Percentiles rank a stretch among this genome's conserved stretches.
Evolutionary conservation across 2,113 vertebrate genomes (phyloP).

Genomic region (Serilophus lunatus): DNA sequence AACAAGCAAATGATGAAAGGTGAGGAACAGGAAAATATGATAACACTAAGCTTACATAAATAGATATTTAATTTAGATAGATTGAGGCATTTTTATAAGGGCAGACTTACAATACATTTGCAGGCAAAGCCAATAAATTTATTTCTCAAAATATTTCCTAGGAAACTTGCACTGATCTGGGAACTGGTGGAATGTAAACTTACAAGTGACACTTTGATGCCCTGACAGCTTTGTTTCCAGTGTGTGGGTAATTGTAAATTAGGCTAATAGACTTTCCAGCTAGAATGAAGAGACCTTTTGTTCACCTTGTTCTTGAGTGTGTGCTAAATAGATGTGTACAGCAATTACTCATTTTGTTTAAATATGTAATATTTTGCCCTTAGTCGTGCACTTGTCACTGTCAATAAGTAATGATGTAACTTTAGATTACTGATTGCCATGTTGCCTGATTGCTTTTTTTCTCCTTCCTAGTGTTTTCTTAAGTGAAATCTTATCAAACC

Average conservation of each 20-base stretch:
- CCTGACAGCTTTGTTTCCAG: slow-evolving; percentile 24
- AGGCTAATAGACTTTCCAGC: slow-evolving; percentile 17
- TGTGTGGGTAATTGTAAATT: slow-evolving; percentile 49
- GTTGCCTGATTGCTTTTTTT: neutral
- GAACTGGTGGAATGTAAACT: slow-evolving; percentile 8
- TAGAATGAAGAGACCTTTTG: neutral
- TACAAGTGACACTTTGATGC: slow-evolving; percentile 21
- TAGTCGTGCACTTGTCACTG: neutral
- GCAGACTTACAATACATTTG: neutral
- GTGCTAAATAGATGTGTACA: neutral
- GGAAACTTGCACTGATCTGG: neutral
- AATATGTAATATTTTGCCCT: slow-evolving; percentile 1
- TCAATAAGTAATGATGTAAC: neutral
- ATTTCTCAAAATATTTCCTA: neutral
- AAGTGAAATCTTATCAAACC: neutral
- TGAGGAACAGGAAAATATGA: neutral
- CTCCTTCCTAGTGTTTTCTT: neutral
- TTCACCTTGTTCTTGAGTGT: neutral
- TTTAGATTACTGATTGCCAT: neutral
- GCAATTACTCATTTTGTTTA: slow-evolving; percentile 4
- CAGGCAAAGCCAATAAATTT: neutral
- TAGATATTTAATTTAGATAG: neutral
- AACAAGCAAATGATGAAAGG: neutral
- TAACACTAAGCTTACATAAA: neutral
- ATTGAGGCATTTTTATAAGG: neutral